phyloP scores from a whole-genome alignment of 2,888 invertebrate species.

The Orthonevra nobilis region DNA sequence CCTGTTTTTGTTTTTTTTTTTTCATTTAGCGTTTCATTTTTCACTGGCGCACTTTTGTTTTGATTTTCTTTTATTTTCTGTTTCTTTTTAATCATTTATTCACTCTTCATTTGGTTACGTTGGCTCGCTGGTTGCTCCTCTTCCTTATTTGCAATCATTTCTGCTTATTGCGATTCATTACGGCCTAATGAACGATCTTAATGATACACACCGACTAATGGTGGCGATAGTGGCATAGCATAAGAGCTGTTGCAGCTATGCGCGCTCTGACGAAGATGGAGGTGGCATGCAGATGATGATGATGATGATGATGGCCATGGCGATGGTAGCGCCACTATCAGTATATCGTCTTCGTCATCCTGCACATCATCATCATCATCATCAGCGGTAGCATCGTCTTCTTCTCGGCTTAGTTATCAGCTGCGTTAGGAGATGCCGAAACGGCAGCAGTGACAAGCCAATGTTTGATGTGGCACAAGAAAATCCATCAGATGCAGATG shows the following conservation, averaged over 20 bases:
- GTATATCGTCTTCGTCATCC: conserved; percentile 26
- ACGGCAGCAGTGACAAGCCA: conserved; percentile 17
- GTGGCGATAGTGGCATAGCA: conserved; percentile 30
- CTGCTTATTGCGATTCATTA: conserved; percentile 66
- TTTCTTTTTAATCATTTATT: conserved; percentile 40
- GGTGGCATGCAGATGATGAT: no score
- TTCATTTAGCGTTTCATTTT: no score
- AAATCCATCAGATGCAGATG: conserved; percentile 21
- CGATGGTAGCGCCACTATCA: conserved; percentile 47
- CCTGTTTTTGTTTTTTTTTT: neutral
- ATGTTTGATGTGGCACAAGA: conserved; percentile 26
- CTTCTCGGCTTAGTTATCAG: conserved; percentile 14
- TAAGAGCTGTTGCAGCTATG: neutral
- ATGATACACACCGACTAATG: conserved; percentile 58
- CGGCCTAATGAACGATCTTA: conserved; percentile 65
- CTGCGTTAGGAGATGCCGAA: conserved; percentile 45
- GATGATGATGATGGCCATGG: conserved; percentile 1
- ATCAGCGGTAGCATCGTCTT: neutral
- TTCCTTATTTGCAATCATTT: conserved; percentile 58
- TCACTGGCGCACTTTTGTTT: no score
- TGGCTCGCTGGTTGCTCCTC: conserved; percentile 20
- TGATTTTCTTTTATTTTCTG: conserved; percentile 18
- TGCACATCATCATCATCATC: conserved; percentile 26
- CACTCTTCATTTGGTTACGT: conserved; percentile 32
- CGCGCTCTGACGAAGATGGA: neutral